Conservation (phyloP, 2,888 invertebrate genomes). For the Rhaphigaster nebulosa region DNA sequence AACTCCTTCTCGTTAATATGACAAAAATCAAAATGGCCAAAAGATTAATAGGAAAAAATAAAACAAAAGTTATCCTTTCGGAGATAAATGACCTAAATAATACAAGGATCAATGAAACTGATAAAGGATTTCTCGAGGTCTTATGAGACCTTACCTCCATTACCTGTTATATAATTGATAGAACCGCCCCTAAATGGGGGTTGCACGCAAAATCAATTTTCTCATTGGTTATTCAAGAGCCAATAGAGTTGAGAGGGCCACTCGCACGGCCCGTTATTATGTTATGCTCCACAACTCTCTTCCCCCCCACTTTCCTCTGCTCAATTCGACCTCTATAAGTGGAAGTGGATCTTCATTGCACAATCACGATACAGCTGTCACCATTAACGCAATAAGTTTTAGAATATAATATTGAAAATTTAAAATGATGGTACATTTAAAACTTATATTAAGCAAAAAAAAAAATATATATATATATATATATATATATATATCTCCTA, state of each 20-base stretch:
- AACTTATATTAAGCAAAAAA: too few species aligned
- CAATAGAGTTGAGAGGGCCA: conserved; percentile 34
- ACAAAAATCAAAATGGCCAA: background rate
- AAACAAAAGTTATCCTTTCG: background rate
- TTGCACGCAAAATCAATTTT: conserved; percentile 53
- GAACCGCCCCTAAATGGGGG: conserved; percentile 39
- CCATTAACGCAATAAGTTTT: background rate
- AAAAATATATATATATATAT: too few species aligned
- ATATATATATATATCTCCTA: too few species aligned
- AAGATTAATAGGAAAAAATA: background rate
- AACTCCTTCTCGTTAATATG: background rate
- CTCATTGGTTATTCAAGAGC: conserved; percentile 57
- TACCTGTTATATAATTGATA: conserved; percentile 20
- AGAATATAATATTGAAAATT: too few species aligned
- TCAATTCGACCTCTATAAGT: background rate
- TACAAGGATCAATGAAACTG: conserved; percentile 6
- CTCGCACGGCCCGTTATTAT: conserved; percentile 1
- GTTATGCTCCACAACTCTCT: background rate
- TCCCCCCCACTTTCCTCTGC: background rate
- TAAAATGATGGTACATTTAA: too few species aligned
- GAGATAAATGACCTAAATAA: conserved; percentile 9
- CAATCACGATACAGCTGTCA: background rate
- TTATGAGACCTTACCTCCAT: background rate
- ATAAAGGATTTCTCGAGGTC: conserved; percentile 21
- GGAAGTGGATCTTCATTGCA: background rate